Conservation (phyloP, 2,113 vertebrate species). For the Colaptes auratus region DNA sequence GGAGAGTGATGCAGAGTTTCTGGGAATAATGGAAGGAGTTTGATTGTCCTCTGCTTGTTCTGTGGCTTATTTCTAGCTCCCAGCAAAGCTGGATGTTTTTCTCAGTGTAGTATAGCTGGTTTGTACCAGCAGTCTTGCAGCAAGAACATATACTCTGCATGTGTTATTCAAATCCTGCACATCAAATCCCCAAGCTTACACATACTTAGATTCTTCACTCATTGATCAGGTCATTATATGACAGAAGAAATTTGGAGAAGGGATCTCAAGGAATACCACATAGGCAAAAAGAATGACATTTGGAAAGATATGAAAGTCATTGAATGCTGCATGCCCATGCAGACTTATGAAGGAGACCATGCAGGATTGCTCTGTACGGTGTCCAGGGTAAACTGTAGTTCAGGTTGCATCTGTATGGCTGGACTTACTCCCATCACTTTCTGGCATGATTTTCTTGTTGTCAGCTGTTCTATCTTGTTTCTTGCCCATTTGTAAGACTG, state of each 20-base stretch:
- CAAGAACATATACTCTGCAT: not conserved
- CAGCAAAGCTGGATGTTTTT: not conserved
- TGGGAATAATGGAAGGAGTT: not conserved
- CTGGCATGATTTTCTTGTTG: not conserved
- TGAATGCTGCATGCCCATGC: not conserved
- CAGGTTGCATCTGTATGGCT: not conserved
- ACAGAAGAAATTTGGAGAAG: not conserved
- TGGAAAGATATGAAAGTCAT: not conserved
- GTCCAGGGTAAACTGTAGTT: not conserved
- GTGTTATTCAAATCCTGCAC: not conserved
- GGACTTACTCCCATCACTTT: not conserved
- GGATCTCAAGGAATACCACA: not conserved
- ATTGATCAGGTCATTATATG: not conserved
- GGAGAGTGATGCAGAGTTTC: not conserved
- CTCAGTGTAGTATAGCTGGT: not conserved
- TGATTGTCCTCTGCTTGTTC: not conserved
- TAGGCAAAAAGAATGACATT: not conserved
- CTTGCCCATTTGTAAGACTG: not conserved
- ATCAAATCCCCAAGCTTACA: not conserved
- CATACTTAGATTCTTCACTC: not conserved
- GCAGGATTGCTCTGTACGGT: not conserved
- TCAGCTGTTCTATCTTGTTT: not conserved
- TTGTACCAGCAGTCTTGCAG: not conserved
- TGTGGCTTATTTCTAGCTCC: not conserved
- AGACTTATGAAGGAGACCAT: not conserved